A percentile compares a stretch with the other conserved stretches of the same genome.
Evolutionary conservation across 2,113 vertebrate genomes (phyloP).

Genomic region (Archilochus colubris): DNA sequence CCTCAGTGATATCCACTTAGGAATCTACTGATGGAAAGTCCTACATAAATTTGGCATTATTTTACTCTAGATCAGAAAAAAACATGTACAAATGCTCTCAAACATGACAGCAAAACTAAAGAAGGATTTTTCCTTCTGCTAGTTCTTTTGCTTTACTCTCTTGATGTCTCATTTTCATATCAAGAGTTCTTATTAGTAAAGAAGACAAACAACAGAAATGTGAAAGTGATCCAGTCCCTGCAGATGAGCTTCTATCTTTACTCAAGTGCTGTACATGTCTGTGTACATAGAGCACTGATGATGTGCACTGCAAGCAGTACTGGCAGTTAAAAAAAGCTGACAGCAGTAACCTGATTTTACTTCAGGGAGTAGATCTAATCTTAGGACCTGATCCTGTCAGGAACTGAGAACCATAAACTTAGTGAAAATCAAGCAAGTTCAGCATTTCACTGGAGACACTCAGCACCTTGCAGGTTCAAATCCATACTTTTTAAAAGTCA

Average conservation of each 20-base stretch:
- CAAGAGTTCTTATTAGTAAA: neutral
- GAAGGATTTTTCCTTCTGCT: neutral
- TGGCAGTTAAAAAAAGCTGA: neutral
- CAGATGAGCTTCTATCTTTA: neutral
- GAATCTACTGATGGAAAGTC: neutral
- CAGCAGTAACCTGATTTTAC: constrained; percentile 24
- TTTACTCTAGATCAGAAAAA: neutral
- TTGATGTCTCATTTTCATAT: constrained; percentile 24
- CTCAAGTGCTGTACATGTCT: neutral
- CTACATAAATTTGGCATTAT: neutral
- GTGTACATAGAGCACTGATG: neutral
- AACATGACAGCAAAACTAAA: neutral
- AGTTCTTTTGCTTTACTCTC: neutral
- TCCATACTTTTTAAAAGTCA: constrained; percentile 43
- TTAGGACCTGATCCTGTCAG: neutral
- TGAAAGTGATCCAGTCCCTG: neutral
- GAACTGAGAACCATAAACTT: neutral
- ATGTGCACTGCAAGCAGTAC: neutral
- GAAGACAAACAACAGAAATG: constrained; percentile 20
- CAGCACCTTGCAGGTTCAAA: constrained; percentile 46
- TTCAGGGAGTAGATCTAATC: neutral
- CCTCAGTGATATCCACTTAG: neutral
- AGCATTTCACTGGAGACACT: constrained; percentile 21
- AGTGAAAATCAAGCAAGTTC: constrained; percentile 12
- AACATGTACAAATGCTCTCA: neutral